phyloP scores from a whole-genome alignment of 53 echinoderm and acorn worm genomes.

The Astropecten irregularis region DNA sequence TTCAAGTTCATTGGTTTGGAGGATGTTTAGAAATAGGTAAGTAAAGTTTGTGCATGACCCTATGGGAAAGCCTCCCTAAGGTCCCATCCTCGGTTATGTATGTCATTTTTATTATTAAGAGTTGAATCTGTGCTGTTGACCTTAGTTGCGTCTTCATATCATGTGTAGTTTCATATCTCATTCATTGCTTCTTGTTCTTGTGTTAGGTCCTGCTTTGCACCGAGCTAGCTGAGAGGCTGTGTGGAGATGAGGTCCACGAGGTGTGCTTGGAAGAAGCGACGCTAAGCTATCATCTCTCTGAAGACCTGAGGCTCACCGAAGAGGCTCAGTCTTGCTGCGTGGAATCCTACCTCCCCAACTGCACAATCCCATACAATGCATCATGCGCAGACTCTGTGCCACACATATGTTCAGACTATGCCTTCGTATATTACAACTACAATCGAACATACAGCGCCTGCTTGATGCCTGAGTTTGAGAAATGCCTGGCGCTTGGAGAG shows the following conservation, averaged over 20 bases:
- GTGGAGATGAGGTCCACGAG: background rate
- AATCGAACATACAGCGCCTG: background rate
- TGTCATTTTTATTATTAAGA: no score
- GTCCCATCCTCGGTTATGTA: no score
- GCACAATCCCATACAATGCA: background rate
- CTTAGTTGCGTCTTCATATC: no score
- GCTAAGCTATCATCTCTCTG: background rate
- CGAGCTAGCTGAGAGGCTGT: background rate
- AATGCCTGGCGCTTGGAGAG: background rate
- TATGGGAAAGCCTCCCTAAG: no score
- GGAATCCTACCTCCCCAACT: background rate
- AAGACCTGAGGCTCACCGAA: background rate
- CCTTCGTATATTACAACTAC: background rate
- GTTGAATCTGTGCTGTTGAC: no score
- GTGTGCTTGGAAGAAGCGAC: conserved; percentile 2
- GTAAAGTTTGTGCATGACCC: no score
- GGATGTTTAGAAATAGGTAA: no score
- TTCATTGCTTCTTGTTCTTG: no score
- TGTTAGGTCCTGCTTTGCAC: background rate
- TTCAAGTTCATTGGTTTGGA: no score
- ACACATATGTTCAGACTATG: background rate
- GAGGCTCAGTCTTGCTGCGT: conserved; percentile 4
- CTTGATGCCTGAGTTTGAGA: background rate
- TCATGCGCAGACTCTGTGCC: background rate
- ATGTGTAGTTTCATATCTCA: no score